Evolutionary conservation across 1,140 invertebrate genomes (phyloP), one percentile per base, ranked within the genome.

Genomic region (Bemisia tabaci): DNA sequence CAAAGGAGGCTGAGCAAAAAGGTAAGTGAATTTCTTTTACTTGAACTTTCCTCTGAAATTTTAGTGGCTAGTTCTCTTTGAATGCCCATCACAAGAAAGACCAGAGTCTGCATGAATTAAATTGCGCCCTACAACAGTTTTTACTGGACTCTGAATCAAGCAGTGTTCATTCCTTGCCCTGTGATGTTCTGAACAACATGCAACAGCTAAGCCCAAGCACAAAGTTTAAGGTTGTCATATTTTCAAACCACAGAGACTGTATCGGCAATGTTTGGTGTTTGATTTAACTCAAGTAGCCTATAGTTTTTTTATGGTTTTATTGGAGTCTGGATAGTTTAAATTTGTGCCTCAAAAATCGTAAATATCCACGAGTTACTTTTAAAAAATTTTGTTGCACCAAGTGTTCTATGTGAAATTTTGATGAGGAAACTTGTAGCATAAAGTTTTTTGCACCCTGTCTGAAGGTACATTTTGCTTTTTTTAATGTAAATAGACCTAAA

Each of bases 1-100:
- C 85, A 17, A 82, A 81, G 68, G 87, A 90, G 74, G 87, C 86
- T 0, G 88, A 91, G 72, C 81, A 84, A 22, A 89, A 88, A 76
- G 72, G 72, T 73, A 67, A n/a, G n/a, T n/a, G n/a, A n/a, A n/a
- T n/a, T n/a, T n/a, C n/a, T n/a, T n/a, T n/a, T n/a, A n/a, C n/a
- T n/a, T n/a, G n/a, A n/a, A n/a, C n/a, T n/a, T n/a, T n/a, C n/a
- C n/a, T n/a, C n/a, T n/a, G n/a, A n/a, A n/a, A n/a, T n/a, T n/a
- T n/a, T n/a, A n/a, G n/a, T n/a, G n/a, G n/a, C n/a, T n/a, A n/a
- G n/a, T n/a, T n/a, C n/a, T n/a, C n/a, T n/a, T n/a, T n/a, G n/a
- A n/a, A n/a, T n/a, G n/a, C n/a, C 60, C 9, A 60, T 26, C 11
- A 24, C 25, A 9, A 17, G 23, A 22, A 59, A 59, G 11, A 61